phyloP scores from a whole-genome alignment of 2,113 vertebrate genomes.

The Stictonetta naevosa region DNA sequence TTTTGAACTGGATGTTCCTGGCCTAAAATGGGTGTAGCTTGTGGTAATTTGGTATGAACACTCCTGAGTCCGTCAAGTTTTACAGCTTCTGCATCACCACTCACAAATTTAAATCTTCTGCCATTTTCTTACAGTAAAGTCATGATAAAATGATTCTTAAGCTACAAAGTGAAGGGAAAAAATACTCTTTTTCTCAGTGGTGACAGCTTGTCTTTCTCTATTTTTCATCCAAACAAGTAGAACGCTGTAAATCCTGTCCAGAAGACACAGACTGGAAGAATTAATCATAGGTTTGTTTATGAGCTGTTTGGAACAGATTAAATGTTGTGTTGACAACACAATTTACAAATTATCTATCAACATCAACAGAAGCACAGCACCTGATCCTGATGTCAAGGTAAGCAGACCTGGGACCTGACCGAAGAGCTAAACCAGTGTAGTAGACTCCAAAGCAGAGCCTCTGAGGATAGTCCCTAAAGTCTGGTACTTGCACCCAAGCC shows the following conservation, averaged over 20 bases:
- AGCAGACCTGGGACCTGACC: neutral
- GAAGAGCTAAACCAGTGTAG: slow-evolving; percentile 2
- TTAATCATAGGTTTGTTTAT: slow-evolving; percentile 82
- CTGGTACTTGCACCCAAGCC: neutral
- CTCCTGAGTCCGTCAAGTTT: slow-evolving; percentile 15
- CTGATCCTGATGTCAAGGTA: slow-evolving; percentile 11
- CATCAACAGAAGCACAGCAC: slow-evolving; percentile 51
- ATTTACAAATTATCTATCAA: slow-evolving; percentile 78
- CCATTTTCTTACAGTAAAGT: slow-evolving; percentile 53
- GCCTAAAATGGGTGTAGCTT: neutral
- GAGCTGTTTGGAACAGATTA: slow-evolving; percentile 77
- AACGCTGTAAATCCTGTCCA: slow-evolving; percentile 78
- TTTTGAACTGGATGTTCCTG: slow-evolving; percentile 9
- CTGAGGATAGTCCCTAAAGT: slow-evolving; percentile 1
- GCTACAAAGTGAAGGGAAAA: slow-evolving; percentile 34
- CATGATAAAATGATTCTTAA: slow-evolving; percentile 49
- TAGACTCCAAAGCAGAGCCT: neutral
- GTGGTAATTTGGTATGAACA: neutral
- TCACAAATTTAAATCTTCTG: slow-evolving; percentile 54
- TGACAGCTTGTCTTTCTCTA: slow-evolving; percentile 74
- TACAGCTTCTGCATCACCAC: slow-evolving; percentile 14
- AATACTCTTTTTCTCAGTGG: slow-evolving; percentile 21
- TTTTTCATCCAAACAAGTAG: slow-evolving; percentile 78
- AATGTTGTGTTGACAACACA: slow-evolving; percentile 76
- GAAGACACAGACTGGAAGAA: slow-evolving; percentile 73